Evolutionary conservation across 2,888 invertebrate genomes (phyloP).

Genomic region (Muscina levida): DNA sequence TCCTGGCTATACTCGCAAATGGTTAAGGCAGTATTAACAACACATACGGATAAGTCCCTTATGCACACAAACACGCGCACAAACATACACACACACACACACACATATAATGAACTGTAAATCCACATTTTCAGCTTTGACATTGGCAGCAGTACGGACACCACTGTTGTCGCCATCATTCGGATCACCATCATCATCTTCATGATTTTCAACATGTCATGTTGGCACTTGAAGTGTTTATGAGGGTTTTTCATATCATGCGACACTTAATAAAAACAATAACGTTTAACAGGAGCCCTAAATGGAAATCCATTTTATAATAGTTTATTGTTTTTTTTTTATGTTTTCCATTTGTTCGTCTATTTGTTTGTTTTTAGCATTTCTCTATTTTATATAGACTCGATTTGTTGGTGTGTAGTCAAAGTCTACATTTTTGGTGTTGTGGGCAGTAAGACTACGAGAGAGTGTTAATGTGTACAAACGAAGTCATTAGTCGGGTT

Average conservation of each 20-base stretch:
- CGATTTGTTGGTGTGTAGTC: constrained; percentile 18
- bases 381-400: constrained; percentile 3
- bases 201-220: constrained; percentile 70
- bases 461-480: not conserved
- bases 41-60: constrained; percentile 26
- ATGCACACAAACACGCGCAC: not conserved
- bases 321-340: constrained; percentile 55
- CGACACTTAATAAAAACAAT: constrained; percentile 79
- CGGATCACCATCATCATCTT: constrained; percentile 34
- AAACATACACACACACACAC: no score
- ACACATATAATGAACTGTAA: not conserved
- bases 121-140: not conserved
- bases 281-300: constrained; percentile 70
- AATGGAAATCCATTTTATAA: constrained; percentile 67
- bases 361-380: constrained; percentile 1
- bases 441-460: not conserved
- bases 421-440: constrained; percentile 9
- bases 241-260: constrained; percentile 73
- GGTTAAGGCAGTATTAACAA: constrained; percentile 3
- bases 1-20: not conserved
- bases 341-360: not conserved
- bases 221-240: constrained; percentile 78
- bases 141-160: not conserved
- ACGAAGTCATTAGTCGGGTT: constrained; percentile 39
- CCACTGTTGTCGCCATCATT: constrained; percentile 30